phyloP scores from a whole-genome alignment of 2,113 vertebrate species.

The Xyliphius kryptos region DNA sequence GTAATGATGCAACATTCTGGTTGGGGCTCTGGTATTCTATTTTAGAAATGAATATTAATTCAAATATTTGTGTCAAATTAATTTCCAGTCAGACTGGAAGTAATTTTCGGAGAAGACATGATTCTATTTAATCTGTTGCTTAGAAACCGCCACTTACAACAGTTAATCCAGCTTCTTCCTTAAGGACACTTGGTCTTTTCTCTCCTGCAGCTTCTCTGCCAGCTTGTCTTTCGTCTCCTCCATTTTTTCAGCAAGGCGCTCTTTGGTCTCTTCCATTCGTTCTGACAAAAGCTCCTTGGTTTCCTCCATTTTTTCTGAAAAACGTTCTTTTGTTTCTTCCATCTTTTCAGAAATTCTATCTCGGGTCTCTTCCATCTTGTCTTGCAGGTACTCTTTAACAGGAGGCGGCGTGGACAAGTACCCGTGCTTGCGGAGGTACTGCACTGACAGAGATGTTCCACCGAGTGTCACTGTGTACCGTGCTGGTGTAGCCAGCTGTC shows the following conservation, averaged over 20 bases:
- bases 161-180: constrained; percentile 81
- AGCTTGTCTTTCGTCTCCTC: constrained; percentile 58
- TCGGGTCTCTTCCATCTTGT: constrained; percentile 87
- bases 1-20: no score
- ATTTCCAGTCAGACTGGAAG: neutral
- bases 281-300: constrained; percentile 69
- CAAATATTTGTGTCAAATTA: neutral
- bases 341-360: constrained; percentile 65
- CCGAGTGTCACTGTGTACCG: constrained; percentile 88
- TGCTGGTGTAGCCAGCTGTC: constrained; percentile 90
- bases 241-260: constrained; percentile 33
- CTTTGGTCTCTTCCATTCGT: constrained; percentile 58
- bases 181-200: constrained; percentile 91
- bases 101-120: neutral
- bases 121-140: neutral
- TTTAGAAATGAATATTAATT: no score
- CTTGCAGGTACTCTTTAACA: constrained; percentile 86
- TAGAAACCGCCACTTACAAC: neutral
- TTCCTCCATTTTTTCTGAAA: constrained; percentile 87
- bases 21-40: no score
- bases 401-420: constrained; percentile 89
- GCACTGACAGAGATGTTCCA: constrained; percentile 85
- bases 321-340: constrained; percentile 66
- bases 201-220: constrained; percentile 80
- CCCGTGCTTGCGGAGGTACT: constrained; percentile 80